These are phyloP conservation scores for Trichechus manatus DNA, from an alignment of 2,113 vertebrate genomes.

Conservation along the genomic window DNA sequence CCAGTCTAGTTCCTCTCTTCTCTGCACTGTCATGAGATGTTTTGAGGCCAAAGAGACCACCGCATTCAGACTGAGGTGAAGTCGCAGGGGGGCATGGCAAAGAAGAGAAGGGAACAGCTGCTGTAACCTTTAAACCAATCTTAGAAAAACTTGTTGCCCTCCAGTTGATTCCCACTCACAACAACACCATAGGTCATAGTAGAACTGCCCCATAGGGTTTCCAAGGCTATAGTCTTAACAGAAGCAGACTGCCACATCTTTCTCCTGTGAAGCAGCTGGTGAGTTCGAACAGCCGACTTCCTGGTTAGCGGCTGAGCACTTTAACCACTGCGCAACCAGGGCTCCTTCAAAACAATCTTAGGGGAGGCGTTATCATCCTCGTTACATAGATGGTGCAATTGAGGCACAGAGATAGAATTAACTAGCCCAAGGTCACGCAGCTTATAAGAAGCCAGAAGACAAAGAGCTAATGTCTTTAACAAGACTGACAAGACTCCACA, in stretches of 20 bases:
- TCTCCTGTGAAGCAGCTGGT: background rate
- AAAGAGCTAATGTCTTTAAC: background rate
- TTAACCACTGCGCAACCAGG: background rate
- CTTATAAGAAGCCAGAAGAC: background rate
- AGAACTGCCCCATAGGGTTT: background rate
- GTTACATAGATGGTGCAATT: background rate
- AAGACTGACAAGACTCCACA: background rate
- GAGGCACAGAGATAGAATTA: background rate
- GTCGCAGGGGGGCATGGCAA: fast-evolving
- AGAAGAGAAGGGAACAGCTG: background rate
- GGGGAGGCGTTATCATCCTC: background rate
- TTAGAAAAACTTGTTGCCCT: background rate
- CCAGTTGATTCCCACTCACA: background rate
- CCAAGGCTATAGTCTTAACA: background rate
- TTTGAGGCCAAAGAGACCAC: background rate
- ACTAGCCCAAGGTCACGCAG: conserved; percentile 16
- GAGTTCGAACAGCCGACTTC: background rate
- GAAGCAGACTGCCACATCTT: background rate
- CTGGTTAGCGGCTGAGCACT: background rate
- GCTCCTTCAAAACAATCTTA: background rate
- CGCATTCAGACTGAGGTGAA: background rate
- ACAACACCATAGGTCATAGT: background rate
- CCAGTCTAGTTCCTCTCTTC: background rate
- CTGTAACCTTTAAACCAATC: background rate
- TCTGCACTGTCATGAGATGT: background rate